Conservation (phyloP, 2,113 vertebrate genomes). For the Semicossyphus pulcher region DNA sequence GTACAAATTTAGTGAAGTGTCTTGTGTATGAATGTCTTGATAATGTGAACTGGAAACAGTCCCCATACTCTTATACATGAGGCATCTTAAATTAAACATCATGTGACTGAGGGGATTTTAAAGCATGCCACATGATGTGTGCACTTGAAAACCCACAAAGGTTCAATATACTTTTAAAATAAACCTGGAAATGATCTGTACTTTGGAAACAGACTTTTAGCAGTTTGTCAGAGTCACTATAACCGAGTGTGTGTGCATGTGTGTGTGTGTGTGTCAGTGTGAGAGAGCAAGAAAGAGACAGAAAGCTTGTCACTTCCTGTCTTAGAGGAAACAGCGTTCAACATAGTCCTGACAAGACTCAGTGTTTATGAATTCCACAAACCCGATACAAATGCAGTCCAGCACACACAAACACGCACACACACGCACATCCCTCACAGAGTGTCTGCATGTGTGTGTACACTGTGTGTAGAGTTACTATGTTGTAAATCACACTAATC, state of each 20-base stretch:
- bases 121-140: neutral
- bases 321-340: conserved; percentile 37
- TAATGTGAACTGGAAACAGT: conserved; percentile 32
- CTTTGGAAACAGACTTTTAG: neutral
- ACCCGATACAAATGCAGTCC: conserved; percentile 48
- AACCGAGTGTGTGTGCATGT: conserved; percentile 4
- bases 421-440: conserved; percentile 10
- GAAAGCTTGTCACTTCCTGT: conserved; percentile 23
- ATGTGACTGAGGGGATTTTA: conserved; percentile 3
- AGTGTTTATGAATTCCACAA: conserved; percentile 57
- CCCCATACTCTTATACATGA: neutral
- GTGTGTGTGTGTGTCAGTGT: neutral
- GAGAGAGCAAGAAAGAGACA: neutral
- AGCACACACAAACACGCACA: conserved; percentile 19
- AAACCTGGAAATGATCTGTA: neutral
- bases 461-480: conserved; percentile 13
- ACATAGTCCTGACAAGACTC: conserved; percentile 39
- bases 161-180: neutral
- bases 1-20: conserved; percentile 37
- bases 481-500: conserved; percentile 68
- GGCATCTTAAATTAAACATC: conserved; percentile 18
- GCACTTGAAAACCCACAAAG: conserved; percentile 17
- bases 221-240: neutral
- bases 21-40: neutral
- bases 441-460: conserved; percentile 6